Evolutionary conservation across 37 sponge, comb jelly and placozoan species (phyloP).

Genomic region (Lycopodina hypogea): DNA sequence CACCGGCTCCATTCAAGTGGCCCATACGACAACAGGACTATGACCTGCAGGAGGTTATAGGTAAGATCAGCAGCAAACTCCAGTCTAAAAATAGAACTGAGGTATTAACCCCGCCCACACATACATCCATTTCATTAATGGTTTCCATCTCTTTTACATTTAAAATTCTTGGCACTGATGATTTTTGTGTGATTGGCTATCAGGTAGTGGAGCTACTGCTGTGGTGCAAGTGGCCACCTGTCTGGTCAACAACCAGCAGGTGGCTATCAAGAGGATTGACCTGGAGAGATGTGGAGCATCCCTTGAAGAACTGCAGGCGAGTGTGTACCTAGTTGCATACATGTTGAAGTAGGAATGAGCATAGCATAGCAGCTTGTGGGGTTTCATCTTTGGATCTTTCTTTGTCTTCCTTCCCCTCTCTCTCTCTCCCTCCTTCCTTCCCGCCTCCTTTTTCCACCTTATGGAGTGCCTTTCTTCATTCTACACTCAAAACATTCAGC

Average conservation of each 20-base stretch:
- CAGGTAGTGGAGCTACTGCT: conserved; percentile 83
- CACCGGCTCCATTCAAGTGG: conserved; percentile 58
- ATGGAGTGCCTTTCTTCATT: background rate
- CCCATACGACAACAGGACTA: conserved; percentile 75
- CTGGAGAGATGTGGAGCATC: conserved; percentile 75
- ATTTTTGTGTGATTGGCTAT: too few species aligned
- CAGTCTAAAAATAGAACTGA: background rate
- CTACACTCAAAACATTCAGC: background rate
- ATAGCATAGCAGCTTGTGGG: too few species aligned
- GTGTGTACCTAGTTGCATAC: conserved; percentile 18
- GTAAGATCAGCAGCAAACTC: conserved; percentile 1
- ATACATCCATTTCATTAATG: too few species aligned
- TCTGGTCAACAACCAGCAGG: conserved; percentile 57
- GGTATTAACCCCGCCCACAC: too few species aligned
- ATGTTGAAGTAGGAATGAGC: background rate
- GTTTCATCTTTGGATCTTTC: background rate
- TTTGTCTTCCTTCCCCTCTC: background rate
- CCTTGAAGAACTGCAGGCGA: conserved; percentile 85
- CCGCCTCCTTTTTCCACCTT: background rate
- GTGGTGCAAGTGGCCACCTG: conserved; percentile 84
- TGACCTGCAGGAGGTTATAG: conserved; percentile 74
- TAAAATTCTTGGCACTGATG: too few species aligned
- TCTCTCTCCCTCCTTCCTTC: background rate
- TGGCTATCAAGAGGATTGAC: conserved; percentile 96
- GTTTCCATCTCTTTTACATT: too few species aligned